These are phyloP conservation scores for Cuculus canorus DNA, from an alignment of 2,797 vertebrate genomes.

Conservation along the genomic window DNA sequence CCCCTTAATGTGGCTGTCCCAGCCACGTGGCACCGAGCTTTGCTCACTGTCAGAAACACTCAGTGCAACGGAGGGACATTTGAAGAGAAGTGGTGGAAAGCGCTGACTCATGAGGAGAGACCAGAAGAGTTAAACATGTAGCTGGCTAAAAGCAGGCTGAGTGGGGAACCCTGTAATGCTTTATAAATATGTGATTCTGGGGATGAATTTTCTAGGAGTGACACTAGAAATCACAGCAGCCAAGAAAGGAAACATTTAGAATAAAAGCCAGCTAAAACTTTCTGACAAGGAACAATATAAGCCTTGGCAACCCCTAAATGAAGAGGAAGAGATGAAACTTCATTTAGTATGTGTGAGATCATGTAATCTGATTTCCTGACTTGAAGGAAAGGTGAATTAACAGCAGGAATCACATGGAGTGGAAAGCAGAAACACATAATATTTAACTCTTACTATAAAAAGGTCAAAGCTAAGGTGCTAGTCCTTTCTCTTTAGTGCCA, in stretches of 20 bases:
- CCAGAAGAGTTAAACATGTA: not conserved
- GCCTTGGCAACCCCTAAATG: not conserved
- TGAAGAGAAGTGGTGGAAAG: not conserved
- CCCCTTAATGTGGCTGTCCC: not conserved
- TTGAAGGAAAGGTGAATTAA: not conserved
- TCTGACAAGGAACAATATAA: constrained; percentile 22
- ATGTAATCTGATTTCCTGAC: not conserved
- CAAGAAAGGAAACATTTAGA: constrained; percentile 39
- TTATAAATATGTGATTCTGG: constrained; percentile 47
- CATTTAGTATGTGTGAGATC: not conserved
- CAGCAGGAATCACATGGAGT: not conserved
- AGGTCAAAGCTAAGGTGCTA: not conserved
- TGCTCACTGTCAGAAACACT: not conserved
- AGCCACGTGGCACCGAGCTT: not conserved
- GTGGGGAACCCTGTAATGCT: constrained; percentile 41
- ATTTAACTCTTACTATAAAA: not conserved
- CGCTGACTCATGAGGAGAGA: not conserved
- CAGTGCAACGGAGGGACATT: not conserved
- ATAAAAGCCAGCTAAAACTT: constrained; percentile 37
- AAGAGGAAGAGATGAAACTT: constrained; percentile 20
- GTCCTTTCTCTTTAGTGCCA: not conserved
- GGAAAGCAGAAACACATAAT: not conserved
- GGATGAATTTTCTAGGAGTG: constrained; percentile 39
- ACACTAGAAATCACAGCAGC: constrained; percentile 25
- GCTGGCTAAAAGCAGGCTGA: constrained; percentile 53